phyloP scores from a whole-genome alignment of 2,113 vertebrate genomes.

The Hippocampus comes region DNA sequence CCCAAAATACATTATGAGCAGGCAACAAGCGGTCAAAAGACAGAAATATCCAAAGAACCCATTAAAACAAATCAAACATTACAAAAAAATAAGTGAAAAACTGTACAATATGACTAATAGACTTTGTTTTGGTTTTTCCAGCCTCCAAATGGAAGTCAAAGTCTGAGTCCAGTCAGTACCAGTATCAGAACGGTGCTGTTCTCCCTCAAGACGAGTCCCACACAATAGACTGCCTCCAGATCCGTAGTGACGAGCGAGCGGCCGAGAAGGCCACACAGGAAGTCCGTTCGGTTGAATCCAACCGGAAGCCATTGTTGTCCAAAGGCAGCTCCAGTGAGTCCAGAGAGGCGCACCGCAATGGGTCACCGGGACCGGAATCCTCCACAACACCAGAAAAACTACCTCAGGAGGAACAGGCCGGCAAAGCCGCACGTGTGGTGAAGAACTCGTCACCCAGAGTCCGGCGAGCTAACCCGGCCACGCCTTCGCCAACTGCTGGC shows the following conservation, averaged over 20 bases:
- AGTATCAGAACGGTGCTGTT: slow-evolving; percentile 61
- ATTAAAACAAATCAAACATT: neutral
- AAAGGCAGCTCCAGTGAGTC: slow-evolving; percentile 49
- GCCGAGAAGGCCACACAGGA: slow-evolving; percentile 58
- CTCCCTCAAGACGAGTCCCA: slow-evolving; percentile 66
- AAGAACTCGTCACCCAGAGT: slow-evolving; percentile 71
- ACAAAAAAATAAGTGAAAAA: neutral
- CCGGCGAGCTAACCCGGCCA: slow-evolving; percentile 55
- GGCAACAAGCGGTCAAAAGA: too few relatives aligned
- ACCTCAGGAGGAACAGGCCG: slow-evolving; percentile 74
- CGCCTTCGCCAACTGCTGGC: slow-evolving; percentile 50
- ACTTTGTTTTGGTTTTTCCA: slow-evolving; percentile 24
- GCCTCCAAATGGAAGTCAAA: slow-evolving; percentile 72
- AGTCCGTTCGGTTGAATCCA: slow-evolving; percentile 40
- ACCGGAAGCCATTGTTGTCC: slow-evolving; percentile 44
- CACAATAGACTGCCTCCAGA: slow-evolving; percentile 72
- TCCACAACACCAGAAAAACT: slow-evolving; percentile 53
- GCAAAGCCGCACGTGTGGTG: slow-evolving; percentile 51
- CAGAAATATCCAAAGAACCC: neutral
- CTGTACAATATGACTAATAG: neutral
- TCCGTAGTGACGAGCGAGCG: slow-evolving; percentile 61
- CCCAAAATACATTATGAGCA: too few relatives aligned
- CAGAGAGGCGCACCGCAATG: slow-evolving; percentile 44
- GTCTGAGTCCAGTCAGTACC: slow-evolving; percentile 69
- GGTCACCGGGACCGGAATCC: slow-evolving; percentile 41